Conservation (phyloP, 2,888 invertebrate species). For the Eugnorisma glareosa region DNA sequence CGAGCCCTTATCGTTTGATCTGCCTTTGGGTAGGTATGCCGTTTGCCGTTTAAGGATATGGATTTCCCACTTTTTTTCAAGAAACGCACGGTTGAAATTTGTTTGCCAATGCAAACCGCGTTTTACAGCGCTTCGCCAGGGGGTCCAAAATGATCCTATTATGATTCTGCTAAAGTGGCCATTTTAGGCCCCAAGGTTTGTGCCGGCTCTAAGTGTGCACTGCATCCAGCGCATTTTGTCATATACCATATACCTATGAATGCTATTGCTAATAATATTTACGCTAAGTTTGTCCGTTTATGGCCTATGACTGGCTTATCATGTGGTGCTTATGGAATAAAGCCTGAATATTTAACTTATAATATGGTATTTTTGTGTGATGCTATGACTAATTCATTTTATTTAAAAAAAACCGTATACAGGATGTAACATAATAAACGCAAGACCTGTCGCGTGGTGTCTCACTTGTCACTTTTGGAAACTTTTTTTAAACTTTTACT, state of each 20-base stretch:
- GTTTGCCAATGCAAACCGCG: background rate
- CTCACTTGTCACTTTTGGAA: too few species aligned
- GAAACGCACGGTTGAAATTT: background rate
- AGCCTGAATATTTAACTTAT: conserved; percentile 25
- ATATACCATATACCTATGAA: conserved; percentile 22
- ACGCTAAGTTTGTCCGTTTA: conserved; percentile 34
- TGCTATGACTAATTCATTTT: conserved; percentile 32
- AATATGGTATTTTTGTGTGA: conserved; percentile 36
- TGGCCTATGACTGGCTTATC: conserved; percentile 49
- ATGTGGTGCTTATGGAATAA: conserved; percentile 49
- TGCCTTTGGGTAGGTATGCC: background rate
- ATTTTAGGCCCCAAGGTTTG: too few species aligned
- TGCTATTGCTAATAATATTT: conserved; percentile 44
- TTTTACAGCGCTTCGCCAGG: background rate
- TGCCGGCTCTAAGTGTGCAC: conserved; percentile 25
- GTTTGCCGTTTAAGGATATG: background rate
- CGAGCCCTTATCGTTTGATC: background rate
- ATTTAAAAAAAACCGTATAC: background rate
- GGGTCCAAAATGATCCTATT: too few species aligned
- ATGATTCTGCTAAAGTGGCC: too few species aligned
- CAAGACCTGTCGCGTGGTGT: too few species aligned
- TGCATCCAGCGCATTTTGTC: conserved; percentile 52
- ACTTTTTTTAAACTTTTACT: too few species aligned
- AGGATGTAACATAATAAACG: too few species aligned
- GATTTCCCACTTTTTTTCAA: conserved; percentile 6